phyloP scores from a whole-genome alignment of 2,888 invertebrate genomes.

The Dorcus parallelipipedus region DNA sequence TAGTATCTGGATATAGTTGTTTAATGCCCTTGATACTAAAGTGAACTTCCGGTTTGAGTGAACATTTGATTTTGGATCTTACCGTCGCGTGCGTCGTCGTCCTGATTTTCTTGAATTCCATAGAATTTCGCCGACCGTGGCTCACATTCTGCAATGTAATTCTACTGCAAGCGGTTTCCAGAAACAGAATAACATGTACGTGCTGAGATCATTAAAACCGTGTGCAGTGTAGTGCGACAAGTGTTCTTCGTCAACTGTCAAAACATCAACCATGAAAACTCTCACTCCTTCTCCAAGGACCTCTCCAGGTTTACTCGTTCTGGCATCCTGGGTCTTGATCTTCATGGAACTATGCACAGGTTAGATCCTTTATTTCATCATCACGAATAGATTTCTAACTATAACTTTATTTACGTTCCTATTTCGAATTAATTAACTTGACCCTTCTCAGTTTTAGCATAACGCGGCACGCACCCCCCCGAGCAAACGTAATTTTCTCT shows the following conservation, averaged over 20 bases:
- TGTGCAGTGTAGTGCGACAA: slow-evolving; percentile 33
- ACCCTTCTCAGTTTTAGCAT: too few relatives aligned
- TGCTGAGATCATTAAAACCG: slow-evolving; percentile 19
- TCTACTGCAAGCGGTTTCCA: neutral
- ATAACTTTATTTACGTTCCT: too few relatives aligned
- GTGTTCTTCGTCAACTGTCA: slow-evolving; percentile 23
- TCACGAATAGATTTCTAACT: too few relatives aligned
- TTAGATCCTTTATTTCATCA: slow-evolving; percentile 20
- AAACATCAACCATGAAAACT: slow-evolving; percentile 35
- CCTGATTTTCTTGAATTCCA: too few relatives aligned
- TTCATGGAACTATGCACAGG: slow-evolving; percentile 41
- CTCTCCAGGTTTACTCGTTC: slow-evolving; percentile 35
- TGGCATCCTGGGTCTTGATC: slow-evolving; percentile 39
- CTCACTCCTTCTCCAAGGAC: slow-evolving; percentile 32
- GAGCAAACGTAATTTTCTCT: too few relatives aligned
- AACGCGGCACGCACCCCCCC: too few relatives aligned
- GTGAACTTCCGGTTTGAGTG: slow-evolving; percentile 4
- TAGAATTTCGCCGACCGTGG: too few relatives aligned
- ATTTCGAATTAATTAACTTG: too few relatives aligned
- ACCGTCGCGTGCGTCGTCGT: neutral
- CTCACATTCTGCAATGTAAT: neutral
- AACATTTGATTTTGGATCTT: neutral
- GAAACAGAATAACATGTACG: slow-evolving; percentile 1
- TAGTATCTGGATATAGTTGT: slow-evolving; percentile 39
- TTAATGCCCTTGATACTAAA: slow-evolving; percentile 39